Conservation (phyloP, 2,888 invertebrate genomes). For the Pasiphila rectangulata region DNA sequence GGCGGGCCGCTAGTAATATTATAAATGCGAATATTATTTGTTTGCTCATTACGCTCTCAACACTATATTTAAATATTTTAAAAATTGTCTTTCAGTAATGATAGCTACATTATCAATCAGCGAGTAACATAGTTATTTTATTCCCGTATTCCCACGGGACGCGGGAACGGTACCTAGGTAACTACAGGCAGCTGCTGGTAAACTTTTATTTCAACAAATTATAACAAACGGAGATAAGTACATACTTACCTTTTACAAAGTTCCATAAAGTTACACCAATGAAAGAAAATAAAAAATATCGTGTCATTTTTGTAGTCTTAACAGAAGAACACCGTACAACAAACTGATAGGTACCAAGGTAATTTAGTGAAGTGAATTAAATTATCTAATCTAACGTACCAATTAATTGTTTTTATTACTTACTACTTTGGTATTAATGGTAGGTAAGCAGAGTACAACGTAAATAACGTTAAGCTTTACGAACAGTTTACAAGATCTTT, state of each 20-base stretch:
- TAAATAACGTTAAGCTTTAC: constrained; percentile 9
- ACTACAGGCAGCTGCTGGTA: too few species aligned
- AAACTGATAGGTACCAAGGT: not conserved
- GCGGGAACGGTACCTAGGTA: too few species aligned
- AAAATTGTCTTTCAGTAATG: too few species aligned
- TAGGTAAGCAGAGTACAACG: constrained; percentile 1
- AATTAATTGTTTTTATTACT: constrained; percentile 9
- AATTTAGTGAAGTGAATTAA: not conserved
- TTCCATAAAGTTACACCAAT: constrained; percentile 3
- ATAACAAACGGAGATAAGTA: not conserved
- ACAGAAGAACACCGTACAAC: not conserved
- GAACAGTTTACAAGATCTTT: not conserved
- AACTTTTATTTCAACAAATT: not conserved
- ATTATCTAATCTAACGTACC: constrained; percentile 13
- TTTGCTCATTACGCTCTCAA: too few species aligned
- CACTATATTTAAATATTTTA: too few species aligned
- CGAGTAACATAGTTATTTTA: too few species aligned
- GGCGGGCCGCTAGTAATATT: too few species aligned
- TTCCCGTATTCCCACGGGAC: too few species aligned
- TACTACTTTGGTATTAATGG: constrained; percentile 20
- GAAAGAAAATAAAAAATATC: not conserved
- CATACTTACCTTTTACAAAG: constrained; percentile 13
- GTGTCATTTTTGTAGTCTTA: constrained; percentile 2
- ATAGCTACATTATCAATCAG: too few species aligned
- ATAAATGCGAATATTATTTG: too few species aligned